Evolutionary conservation across 2,888 invertebrate genomes (phyloP).

Genomic region (Agrotis puta): DNA sequence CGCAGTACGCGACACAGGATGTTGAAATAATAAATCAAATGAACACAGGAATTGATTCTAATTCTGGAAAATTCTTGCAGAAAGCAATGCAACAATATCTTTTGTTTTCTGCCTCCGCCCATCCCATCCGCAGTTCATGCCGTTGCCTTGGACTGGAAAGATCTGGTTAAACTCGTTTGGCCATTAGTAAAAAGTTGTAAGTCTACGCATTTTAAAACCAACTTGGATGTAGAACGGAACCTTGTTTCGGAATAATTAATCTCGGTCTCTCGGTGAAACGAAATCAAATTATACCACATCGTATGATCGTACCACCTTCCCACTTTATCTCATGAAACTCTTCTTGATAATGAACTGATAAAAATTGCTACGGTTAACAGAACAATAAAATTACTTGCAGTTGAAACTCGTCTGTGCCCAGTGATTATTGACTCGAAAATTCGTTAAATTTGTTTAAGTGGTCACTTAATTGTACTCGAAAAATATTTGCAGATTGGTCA

Average conservation of each 20-base stretch:
- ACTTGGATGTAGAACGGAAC: conserved; percentile 55
- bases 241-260: conserved; percentile 50
- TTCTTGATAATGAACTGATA: conserved; percentile 49
- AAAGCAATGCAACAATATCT: conserved; percentile 5
- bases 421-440: conserved; percentile 28
- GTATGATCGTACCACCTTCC: conserved; percentile 10
- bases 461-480: conserved; percentile 1
- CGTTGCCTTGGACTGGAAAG: conserved; percentile 59
- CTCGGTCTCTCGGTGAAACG: conserved; percentile 25
- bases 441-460: conserved; percentile 5
- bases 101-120: conserved; percentile 22
- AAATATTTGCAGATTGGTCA: conserved; percentile 30
- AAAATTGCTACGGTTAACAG: conserved; percentile 22
- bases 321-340: conserved; percentile 39
- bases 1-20: conserved; percentile 17
- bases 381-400: conserved; percentile 4
- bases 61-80: background rate
- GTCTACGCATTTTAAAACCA: conserved; percentile 58
- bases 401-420: background rate
- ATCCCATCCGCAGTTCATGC: conserved; percentile 42
- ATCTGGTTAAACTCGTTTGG: conserved; percentile 69
- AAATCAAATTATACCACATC: conserved; percentile 34
- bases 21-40: background rate
- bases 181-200: conserved; percentile 69
- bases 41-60: background rate